These are phyloP conservation scores for Omphaloscelis lunosa DNA, from an alignment of 2,888 invertebrate genomes.

Conservation along the genomic window DNA sequence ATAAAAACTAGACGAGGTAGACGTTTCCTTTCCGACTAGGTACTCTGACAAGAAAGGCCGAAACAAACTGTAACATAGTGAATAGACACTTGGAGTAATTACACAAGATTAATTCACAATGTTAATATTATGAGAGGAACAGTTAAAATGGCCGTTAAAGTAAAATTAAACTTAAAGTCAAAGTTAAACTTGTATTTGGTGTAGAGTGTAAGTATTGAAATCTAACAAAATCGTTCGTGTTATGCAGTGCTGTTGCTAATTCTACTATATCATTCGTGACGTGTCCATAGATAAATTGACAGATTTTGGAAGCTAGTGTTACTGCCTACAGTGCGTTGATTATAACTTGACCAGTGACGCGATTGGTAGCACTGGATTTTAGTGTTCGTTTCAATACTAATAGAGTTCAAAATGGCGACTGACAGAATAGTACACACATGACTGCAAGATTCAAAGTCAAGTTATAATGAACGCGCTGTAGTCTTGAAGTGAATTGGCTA, in stretches of 20 bases:
- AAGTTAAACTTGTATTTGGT: constrained; percentile 22
- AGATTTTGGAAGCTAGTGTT: neutral
- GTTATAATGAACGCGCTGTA: neutral
- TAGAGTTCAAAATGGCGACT: too few species aligned
- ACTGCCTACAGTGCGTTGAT: neutral
- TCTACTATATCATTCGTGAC: constrained; percentile 8
- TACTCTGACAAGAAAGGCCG: too few species aligned
- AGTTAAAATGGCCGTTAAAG: constrained; percentile 39
- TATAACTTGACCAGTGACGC: too few species aligned
- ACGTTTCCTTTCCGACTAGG: too few species aligned
- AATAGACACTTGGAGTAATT: constrained; percentile 1
- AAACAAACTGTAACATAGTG: neutral
- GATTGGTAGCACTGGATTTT: too few species aligned
- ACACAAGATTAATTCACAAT: constrained; percentile 16
- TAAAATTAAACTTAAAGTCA: constrained; percentile 8
- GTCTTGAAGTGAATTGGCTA: neutral
- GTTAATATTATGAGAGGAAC: constrained; percentile 38
- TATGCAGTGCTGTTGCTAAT: constrained; percentile 29
- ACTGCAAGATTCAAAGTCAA: too few species aligned
- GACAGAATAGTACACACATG: too few species aligned
- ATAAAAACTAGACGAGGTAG: too few species aligned
- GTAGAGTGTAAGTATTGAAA: constrained; percentile 33
- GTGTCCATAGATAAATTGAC: constrained; percentile 56
- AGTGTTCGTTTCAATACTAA: too few species aligned
- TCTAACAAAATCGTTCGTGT: constrained; percentile 33